These are phyloP conservation scores for Andrena minutula DNA, from an alignment of 2,888 invertebrate genomes.

Conservation along the genomic window DNA sequence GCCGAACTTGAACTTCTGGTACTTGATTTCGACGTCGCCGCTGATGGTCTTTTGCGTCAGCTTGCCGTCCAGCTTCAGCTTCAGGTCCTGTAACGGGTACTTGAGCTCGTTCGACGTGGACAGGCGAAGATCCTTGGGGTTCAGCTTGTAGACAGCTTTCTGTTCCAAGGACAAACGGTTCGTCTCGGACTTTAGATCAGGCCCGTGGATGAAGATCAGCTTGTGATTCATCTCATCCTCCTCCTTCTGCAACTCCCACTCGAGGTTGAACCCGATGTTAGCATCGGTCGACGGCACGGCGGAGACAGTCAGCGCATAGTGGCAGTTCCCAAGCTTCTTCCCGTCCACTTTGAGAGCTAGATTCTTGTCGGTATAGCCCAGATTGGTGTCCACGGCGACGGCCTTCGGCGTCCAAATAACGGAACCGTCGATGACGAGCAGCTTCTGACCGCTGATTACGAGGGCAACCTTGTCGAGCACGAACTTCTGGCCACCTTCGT, in stretches of 20 bases:
- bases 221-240: constrained; percentile 84
- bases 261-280: constrained; percentile 87
- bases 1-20: constrained; percentile 87
- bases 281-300: constrained; percentile 88
- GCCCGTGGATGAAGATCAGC: constrained; percentile 87
- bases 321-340: constrained; percentile 83
- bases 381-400: constrained; percentile 86
- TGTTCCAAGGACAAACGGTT: constrained; percentile 86
- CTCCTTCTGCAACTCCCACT: constrained; percentile 86
- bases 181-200: constrained; percentile 87
- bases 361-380: constrained; percentile 85
- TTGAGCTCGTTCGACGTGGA: constrained; percentile 86
- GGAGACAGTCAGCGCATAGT: constrained; percentile 85
- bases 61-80: constrained; percentile 86
- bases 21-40: constrained; percentile 87
- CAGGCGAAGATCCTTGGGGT: constrained; percentile 85
- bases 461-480: constrained; percentile 87
- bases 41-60: constrained; percentile 87
- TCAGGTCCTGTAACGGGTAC: constrained; percentile 75
- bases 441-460: constrained; percentile 84
- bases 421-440: constrained; percentile 86
- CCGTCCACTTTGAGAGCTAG: constrained; percentile 85
- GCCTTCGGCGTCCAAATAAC: constrained; percentile 83
- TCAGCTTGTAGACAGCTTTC: constrained; percentile 53
- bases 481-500: constrained; percentile 86